Percentiles rank a stretch among this genome's conserved stretches.
Conservation (phyloP, 23 tunicate genomes). For the Oikopleura dioica region DNA sequence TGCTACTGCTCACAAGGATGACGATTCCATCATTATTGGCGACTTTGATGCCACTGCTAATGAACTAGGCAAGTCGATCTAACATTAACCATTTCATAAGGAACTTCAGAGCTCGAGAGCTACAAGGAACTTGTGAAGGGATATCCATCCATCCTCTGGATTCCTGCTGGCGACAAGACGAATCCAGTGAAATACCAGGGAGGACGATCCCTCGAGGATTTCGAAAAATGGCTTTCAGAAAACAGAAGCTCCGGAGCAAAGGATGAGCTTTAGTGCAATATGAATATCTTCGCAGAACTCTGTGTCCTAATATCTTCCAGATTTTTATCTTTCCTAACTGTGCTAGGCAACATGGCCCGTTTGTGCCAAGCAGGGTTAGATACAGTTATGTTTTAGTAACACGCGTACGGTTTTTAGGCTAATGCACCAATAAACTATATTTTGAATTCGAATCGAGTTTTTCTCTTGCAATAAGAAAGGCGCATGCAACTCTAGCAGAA, state of each 20-base stretch:
- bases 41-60: constrained; percentile 10
- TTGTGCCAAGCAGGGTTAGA: no score
- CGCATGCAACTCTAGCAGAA: no score
- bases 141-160: neutral
- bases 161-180: neutral
- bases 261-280: neutral
- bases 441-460: no score
- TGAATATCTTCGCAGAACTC: no score
- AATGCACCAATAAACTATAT: no score
- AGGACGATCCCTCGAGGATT: neutral
- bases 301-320: no score
- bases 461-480: no score
- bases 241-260: neutral
- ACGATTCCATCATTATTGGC: constrained; percentile 8
- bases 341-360: no score
- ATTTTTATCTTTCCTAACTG: no score
- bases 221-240: neutral
- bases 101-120: neutral
- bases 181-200: neutral
- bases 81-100: neutral
- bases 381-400: no score
- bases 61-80: neutral
- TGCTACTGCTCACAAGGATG: neutral
- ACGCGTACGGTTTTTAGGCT: no score
- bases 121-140: no score